phyloP scores from a whole-genome alignment of 2,888 invertebrate species.

The Anthoptus insignis region DNA sequence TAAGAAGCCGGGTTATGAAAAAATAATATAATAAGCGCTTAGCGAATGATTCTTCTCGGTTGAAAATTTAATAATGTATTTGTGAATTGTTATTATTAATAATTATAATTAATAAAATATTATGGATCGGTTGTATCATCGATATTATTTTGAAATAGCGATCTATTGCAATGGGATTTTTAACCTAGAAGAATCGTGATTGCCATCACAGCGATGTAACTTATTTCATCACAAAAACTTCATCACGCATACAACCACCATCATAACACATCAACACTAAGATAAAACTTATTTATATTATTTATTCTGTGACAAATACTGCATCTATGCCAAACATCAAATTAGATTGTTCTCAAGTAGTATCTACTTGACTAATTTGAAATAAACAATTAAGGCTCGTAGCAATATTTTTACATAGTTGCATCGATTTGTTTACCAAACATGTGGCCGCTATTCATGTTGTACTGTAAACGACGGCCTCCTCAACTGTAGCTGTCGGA shows the following conservation, averaged over 20 bases:
- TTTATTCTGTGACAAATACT: background rate
- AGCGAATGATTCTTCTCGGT: conserved; percentile 20
- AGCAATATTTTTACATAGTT: no score
- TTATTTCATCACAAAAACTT: conserved; percentile 46
- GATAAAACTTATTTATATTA: background rate
- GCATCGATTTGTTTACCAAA: conserved; percentile 11
- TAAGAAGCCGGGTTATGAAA: conserved; percentile 5
- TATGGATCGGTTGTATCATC: background rate
- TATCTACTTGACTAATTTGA: no score
- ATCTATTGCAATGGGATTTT: background rate
- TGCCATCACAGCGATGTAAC: conserved; percentile 47
- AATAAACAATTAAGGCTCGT: no score
- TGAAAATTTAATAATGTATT: background rate
- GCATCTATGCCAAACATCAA: no score
- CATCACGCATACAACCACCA: conserved; percentile 1
- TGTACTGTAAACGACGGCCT: background rate
- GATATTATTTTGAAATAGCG: background rate
- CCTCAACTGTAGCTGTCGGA: background rate
- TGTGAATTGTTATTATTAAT: background rate
- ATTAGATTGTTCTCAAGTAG: no score
- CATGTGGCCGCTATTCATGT: conserved; percentile 2
- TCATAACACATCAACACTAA: no score
- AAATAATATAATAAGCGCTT: conserved; percentile 15
- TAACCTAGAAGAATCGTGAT: conserved; percentile 13
- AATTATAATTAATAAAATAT: background rate